These are phyloP conservation scores for Gymnarchus niloticus DNA, from an alignment of 2,113 vertebrate genomes.

Conservation along the genomic window DNA sequence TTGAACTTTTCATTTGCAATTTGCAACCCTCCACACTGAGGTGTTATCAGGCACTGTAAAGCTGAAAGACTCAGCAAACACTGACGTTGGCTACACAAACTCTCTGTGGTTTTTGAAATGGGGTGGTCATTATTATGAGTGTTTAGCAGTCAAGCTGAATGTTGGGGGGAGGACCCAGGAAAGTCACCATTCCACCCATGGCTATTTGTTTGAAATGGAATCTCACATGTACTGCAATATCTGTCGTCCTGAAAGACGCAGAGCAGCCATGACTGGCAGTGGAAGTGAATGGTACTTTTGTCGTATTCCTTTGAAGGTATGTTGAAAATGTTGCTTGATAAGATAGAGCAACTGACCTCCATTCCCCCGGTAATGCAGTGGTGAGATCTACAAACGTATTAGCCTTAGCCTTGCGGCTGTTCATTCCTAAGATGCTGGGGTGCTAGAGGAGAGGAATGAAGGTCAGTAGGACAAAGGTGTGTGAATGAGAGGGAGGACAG, in stretches of 20 bases:
- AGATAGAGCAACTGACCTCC: background rate
- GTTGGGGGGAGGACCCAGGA: background rate
- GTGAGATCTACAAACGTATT: background rate
- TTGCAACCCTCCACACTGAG: background rate
- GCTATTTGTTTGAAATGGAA: background rate
- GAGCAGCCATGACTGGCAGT: background rate
- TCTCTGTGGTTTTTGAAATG: background rate
- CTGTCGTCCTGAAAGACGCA: background rate
- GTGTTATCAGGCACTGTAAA: background rate
- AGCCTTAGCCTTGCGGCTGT: background rate
- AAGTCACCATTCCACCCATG: background rate
- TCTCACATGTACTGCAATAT: background rate
- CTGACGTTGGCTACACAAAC: background rate
- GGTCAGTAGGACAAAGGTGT: too few species aligned
- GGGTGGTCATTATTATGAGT: background rate
- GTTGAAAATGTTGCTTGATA: background rate
- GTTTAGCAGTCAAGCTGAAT: background rate
- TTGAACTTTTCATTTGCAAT: background rate
- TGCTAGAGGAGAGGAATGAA: too few species aligned
- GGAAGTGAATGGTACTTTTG: background rate
- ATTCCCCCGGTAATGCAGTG: background rate
- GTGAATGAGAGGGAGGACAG: too few species aligned
- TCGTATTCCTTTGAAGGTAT: background rate
- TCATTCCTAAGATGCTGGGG: background rate
- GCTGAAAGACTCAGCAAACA: background rate